Evolutionary conservation across 2,113 vertebrate species (phyloP), one percentile per base, ranked within the genome.

Genomic region (Chamaetylas fuelleborni): DNA sequence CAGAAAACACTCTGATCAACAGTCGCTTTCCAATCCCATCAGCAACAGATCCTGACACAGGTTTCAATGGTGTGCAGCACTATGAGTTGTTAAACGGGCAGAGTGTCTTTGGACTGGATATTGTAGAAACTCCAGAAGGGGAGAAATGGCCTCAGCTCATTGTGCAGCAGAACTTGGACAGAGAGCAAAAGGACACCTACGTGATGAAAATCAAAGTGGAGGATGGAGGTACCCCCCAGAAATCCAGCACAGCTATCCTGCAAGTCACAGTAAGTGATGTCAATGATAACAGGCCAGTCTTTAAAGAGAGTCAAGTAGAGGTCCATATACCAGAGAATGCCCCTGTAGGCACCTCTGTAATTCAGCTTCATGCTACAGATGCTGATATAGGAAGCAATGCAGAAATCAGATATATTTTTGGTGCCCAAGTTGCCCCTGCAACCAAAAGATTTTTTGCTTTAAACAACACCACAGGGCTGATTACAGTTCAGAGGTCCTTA

Each of bases 171-270:
- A 99, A 99, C 98, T 98, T 99, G 98, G 99, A 99, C 97, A 97
- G 99, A 96, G 99, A 99, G 97, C 99, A 99, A 97, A 99, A 99
- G 97, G 99, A 99, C 79, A 99, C 99, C 33, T 99, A 99, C 36
- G 99, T 99, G 96, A 99, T 99, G 99, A 99, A 99, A 98, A 99
- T 99, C 96, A 99, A 99, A 97, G 99, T 99, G 62, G 99, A 99
- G 96, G 99, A 99, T 67, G 99, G 99, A 69, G 99, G 99, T 50
- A 99, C 96, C 33, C 99, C 99, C 3, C 99, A 99, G 96, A 99
- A 99, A 98, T 99, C 99, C 98, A 99, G 99, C 98, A 99, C 99
- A 6, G 99, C 99, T 80, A 99, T 99, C 91, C 99, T 99, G 56
- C 99, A 99, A 97, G 99, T 99, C 54, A 99, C 99, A 81, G 99